phyloP scores from a whole-genome alignment of 2,888 invertebrate genomes.

The Papilio demoleus region DNA sequence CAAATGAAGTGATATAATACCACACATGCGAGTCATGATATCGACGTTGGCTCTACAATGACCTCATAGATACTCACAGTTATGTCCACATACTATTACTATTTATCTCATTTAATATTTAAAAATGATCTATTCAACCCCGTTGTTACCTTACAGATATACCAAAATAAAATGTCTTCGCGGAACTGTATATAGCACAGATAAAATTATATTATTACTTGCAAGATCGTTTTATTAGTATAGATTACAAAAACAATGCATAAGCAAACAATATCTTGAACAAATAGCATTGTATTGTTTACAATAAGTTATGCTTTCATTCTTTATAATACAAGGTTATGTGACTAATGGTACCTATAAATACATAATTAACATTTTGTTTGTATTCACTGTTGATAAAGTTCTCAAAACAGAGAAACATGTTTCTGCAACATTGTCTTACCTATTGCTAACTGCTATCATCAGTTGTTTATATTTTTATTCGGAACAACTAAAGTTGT shows the following conservation, averaged over 20 bases:
- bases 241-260: conserved; percentile 5
- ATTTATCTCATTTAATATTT: background rate
- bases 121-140: background rate
- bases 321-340: conserved; percentile 12
- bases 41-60: background rate
- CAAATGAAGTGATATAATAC: conserved; percentile 58
- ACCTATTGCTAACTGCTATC: background rate
- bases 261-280: conserved; percentile 5
- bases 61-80: background rate
- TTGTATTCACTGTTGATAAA: background rate
- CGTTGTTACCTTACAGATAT: background rate
- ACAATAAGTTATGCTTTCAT: conserved; percentile 14
- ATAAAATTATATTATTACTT: background rate
- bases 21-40: conserved; percentile 36
- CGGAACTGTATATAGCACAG: background rate
- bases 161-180: background rate
- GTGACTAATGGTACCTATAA: conserved; percentile 2
- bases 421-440: background rate
- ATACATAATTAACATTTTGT: background rate
- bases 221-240: background rate
- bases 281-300: conserved; percentile 15
- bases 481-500: background rate
- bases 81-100: background rate
- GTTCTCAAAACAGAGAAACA: background rate
- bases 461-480: background rate